These are phyloP conservation scores for Emys orbicularis DNA, from an alignment of 2,797 vertebrate species.

Conservation along the genomic window DNA sequence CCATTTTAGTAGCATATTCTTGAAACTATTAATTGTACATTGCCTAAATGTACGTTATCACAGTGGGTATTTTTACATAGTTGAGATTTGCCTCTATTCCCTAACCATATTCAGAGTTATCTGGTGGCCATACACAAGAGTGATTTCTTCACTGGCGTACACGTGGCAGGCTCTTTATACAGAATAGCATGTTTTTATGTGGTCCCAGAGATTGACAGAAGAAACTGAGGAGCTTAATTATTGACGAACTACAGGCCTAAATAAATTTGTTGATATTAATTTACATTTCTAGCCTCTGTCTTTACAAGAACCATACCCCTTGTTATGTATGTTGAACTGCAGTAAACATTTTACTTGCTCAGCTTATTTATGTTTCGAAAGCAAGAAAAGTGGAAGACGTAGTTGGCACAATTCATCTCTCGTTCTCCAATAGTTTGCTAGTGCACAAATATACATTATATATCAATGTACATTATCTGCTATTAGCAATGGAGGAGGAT, in stretches of 20 bases:
- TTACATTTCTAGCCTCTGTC: background rate
- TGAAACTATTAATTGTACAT: background rate
- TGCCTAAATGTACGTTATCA: background rate
- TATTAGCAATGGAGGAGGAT: background rate
- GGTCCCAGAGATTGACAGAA: background rate
- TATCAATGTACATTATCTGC: background rate
- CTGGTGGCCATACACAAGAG: background rate
- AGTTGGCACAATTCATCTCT: background rate
- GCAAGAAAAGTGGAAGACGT: background rate
- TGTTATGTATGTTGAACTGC: background rate
- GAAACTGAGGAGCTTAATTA: background rate
- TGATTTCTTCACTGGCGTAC: background rate
- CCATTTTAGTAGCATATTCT: background rate
- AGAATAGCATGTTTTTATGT: background rate
- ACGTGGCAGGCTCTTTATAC: background rate
- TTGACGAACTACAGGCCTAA: background rate
- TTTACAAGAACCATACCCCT: background rate
- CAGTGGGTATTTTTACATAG: accelerated
- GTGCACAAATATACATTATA: background rate
- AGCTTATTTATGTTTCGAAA: background rate
- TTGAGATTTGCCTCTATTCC: background rate
- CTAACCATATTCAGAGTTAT: background rate
- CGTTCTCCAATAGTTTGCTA: background rate
- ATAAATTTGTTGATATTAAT: background rate
- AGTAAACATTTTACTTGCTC: background rate